Percentiles rank a stretch among this genome's conserved stretches.
Evolutionary conservation across 2,888 invertebrate species (phyloP).

Genomic region (Pelosia muscerda): DNA sequence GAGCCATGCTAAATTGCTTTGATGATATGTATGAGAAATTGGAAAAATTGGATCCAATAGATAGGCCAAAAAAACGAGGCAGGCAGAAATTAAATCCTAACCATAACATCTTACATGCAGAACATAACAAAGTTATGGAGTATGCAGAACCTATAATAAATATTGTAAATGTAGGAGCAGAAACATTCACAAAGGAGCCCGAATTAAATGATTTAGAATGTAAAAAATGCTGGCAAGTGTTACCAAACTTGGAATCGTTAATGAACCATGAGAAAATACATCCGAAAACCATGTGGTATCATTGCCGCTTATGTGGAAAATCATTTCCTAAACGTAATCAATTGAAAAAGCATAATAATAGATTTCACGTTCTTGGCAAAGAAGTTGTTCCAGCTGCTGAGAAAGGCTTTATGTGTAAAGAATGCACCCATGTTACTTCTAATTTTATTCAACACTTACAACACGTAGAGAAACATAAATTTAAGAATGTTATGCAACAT

Average conservation of each 20-base stretch:
- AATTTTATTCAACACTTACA: constrained; percentile 65
- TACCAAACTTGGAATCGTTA: constrained; percentile 67
- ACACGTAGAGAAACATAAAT: constrained; percentile 80
- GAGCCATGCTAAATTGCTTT: constrained; percentile 75
- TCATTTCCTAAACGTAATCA: constrained; percentile 70
- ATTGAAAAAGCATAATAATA: constrained; percentile 65
- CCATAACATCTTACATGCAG: constrained; percentile 63
- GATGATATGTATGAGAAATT: constrained; percentile 76
- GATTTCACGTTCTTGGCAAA: constrained; percentile 46
- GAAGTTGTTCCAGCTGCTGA: constrained; percentile 10
- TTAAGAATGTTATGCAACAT: constrained; percentile 68
- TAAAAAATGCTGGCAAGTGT: constrained; percentile 72
- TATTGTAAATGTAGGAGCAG: constrained; percentile 63
- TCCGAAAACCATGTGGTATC: constrained; percentile 77
- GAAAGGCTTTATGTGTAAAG: constrained; percentile 63
- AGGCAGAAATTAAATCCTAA: constrained; percentile 73
- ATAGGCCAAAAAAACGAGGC: constrained; percentile 68
- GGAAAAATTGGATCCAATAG: constrained; percentile 74
- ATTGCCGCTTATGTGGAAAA: constrained; percentile 73
- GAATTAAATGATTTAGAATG: constrained; percentile 69
- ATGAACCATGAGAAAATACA: constrained; percentile 73
- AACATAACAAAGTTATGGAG: constrained; percentile 70
- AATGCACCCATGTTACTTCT: constrained; percentile 60
- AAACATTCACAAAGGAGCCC: constrained; percentile 48
- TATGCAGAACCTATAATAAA: constrained; percentile 77